Percentiles rank a stretch among this genome's conserved stretches.
Conservation (phyloP, 2,113 vertebrate species). For the Mastomys natalensis region DNA sequence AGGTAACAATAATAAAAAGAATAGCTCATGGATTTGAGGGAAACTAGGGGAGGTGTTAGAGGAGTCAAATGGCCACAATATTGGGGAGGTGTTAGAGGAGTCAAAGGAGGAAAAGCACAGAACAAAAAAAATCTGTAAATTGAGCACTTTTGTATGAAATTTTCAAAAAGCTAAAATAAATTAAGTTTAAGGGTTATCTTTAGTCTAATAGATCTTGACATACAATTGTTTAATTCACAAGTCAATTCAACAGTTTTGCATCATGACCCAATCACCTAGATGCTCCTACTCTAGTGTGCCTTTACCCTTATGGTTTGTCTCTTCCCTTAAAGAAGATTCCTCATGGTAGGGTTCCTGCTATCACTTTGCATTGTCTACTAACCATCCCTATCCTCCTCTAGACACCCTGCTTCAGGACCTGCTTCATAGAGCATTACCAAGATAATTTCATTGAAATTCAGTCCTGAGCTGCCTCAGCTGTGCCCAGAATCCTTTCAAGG, state of each 20-base stretch:
- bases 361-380: not conserved
- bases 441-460: not conserved
- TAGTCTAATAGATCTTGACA: not conserved
- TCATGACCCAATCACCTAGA: not conserved
- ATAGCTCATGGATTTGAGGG: not conserved
- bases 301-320: not conserved
- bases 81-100: not conserved
- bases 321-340: not conserved
- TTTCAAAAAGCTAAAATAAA: not conserved
- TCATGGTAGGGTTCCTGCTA: not conserved
- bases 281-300: too few species aligned
- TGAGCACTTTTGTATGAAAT: not conserved
- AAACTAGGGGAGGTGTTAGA: not conserved
- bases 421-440: not conserved
- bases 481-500: not conserved
- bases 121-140: not conserved
- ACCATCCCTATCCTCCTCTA: not conserved
- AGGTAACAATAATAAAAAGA: not conserved
- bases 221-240: not conserved
- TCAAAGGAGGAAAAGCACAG: not conserved
- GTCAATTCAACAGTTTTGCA: not conserved
- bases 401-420: not conserved
- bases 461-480: not conserved
- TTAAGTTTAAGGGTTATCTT: not conserved
- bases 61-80: too few species aligned